Percentiles rank a stretch among this genome's conserved stretches.
These are phyloP conservation scores for Rhamphomyia laevipes DNA, from an alignment of 2,888 invertebrate species.

Conservation along the genomic window DNA sequence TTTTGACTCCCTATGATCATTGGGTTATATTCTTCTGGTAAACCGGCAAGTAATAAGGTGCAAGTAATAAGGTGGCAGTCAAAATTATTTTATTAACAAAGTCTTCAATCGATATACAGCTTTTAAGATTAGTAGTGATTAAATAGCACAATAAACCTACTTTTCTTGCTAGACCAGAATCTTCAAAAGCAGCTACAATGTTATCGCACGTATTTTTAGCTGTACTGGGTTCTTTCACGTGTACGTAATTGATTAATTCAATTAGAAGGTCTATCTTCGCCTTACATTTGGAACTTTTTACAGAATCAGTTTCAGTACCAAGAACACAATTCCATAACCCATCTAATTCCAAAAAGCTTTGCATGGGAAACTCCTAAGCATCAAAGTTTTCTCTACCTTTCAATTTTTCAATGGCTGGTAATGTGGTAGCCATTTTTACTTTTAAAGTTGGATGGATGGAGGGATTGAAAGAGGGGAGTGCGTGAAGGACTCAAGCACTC, in stretches of 20 bases:
- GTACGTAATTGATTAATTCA: conserved; percentile 18
- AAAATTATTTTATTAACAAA: conserved; percentile 21
- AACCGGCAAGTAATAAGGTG: conserved; percentile 22
- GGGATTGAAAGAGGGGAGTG: too few species aligned
- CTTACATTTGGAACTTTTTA: too few species aligned
- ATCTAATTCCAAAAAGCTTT: conserved; percentile 1
- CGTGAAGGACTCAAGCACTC: too few species aligned
- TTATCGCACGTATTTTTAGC: conserved; percentile 22
- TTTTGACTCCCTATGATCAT: conserved; percentile 17
- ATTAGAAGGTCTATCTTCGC: too few species aligned
- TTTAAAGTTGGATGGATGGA: too few species aligned
- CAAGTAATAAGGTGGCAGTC: conserved; percentile 23
- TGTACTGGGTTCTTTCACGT: conserved; percentile 17
- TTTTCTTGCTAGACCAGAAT: conserved; percentile 21
- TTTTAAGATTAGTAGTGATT: conserved; percentile 11
- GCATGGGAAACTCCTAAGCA: conserved; percentile 8
- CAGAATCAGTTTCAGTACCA: background rate
- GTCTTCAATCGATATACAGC: conserved; percentile 19
- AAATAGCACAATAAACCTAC: conserved; percentile 20
- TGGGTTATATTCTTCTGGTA: conserved; percentile 21
- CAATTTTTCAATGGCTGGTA: too few species aligned
- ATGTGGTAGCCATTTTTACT: too few species aligned
- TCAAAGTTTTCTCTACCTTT: conserved; percentile 9
- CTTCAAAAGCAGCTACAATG: conserved; percentile 19
- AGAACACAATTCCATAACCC: conserved; percentile 7